Evolutionary conservation across 1,140 invertebrate genomes (phyloP).

Genomic region (Panagrolaimus sp.): DNA sequence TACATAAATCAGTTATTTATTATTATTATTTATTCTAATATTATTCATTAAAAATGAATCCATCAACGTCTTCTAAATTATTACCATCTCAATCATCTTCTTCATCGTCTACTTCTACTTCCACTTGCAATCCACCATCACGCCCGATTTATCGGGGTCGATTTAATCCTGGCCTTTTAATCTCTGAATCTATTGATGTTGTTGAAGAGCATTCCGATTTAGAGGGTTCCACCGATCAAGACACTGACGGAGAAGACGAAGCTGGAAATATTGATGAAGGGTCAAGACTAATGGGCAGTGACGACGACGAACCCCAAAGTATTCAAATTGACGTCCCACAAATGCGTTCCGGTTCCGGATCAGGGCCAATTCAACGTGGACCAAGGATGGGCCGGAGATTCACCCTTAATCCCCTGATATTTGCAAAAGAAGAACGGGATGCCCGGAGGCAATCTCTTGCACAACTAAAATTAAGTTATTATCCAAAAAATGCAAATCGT

Average conservation of each 20-base stretch:
- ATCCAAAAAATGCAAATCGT: constrained; percentile 56
- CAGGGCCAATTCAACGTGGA: not conserved
- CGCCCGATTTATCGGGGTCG: no score
- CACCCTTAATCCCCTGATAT: constrained; percentile 57
- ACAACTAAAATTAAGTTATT: constrained; percentile 57
- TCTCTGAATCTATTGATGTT: not conserved
- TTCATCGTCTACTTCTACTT: no score
- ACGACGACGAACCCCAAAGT: constrained; percentile 19
- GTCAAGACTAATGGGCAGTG: constrained; percentile 2
- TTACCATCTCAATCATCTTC: no score
- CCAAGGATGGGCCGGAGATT: constrained; percentile 46
- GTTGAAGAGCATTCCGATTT: not conserved
- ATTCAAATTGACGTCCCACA: constrained; percentile 24
- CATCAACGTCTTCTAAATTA: no score
- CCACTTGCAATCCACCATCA: no score
- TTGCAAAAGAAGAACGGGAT: constrained; percentile 58
- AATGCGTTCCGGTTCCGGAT: constrained; percentile 14
- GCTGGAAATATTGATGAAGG: constrained; percentile 1
- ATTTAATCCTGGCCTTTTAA: no score
- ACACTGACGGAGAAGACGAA: constrained; percentile 8
- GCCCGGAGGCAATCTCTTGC: constrained; percentile 56
- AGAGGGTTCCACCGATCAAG: not conserved
- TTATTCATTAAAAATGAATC: no score
- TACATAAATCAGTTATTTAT: no score
- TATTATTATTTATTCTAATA: no score